These are phyloP conservation scores for Oryzias javanicus DNA, from an alignment of 2,113 vertebrate genomes.

Conservation along the genomic window DNA sequence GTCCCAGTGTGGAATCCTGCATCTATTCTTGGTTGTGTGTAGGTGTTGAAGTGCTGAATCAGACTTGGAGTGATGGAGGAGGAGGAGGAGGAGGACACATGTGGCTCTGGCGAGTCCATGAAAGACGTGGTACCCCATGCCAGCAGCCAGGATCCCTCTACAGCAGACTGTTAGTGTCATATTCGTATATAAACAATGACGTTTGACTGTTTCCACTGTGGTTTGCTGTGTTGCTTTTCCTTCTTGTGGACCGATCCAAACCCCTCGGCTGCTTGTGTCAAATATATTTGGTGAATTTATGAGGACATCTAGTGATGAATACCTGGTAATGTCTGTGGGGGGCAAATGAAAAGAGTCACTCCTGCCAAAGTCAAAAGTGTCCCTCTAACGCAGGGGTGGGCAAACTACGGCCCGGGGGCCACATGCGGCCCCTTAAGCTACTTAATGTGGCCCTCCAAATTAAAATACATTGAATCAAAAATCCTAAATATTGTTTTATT, in stretches of 20 bases:
- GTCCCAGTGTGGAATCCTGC: constrained; percentile 46
- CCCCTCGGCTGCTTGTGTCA: constrained; percentile 33
- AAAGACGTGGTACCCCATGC: constrained; percentile 26
- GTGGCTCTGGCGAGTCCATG: constrained; percentile 47
- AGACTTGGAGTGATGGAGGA: constrained; percentile 58
- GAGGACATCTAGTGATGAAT: constrained; percentile 63
- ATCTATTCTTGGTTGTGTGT: constrained; percentile 71
- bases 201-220: neutral
- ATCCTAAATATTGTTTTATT: too few species aligned
- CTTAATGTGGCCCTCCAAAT: too few species aligned
- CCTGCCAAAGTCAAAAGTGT: neutral
- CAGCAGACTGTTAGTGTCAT: neutral
- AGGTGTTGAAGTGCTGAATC: constrained; percentile 75
- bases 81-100: constrained; percentile 59
- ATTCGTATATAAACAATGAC: neutral
- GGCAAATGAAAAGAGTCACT: too few species aligned
- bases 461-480: too few species aligned
- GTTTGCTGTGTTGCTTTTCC: constrained; percentile 1
- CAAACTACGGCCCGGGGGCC: too few species aligned
- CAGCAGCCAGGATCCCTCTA: constrained; percentile 7
- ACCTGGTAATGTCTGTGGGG: constrained; percentile 10
- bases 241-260: constrained; percentile 40
- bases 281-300: constrained; percentile 25
- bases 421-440: too few species aligned
- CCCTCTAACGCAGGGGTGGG: too few species aligned